Evolutionary conservation across 2,797 vertebrate genomes (phyloP), one percentile per base, ranked within the genome.

Genomic region (Sylvilagus floridanus): DNA sequence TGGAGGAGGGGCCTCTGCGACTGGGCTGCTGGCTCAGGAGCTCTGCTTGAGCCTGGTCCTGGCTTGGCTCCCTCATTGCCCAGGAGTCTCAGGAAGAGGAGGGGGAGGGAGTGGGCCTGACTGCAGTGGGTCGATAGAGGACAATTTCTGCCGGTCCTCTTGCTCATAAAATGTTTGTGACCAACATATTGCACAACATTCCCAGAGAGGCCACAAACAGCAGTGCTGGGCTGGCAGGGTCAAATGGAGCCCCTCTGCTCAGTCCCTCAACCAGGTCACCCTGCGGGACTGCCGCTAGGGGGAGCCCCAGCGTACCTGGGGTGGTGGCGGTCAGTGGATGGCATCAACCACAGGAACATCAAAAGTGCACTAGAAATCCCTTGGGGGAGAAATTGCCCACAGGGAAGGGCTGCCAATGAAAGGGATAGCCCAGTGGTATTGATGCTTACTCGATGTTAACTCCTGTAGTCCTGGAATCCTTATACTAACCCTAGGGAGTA

Each of bases 141-240:
- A 82, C 96, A 97, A 97, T 97, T 97, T 97, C 94, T 96, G 91
- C 81, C 88, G 96, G 88, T 97, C 93, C 85, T 96, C 93, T 93
- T 22, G 76, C 96, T 93, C 96, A 89, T 97, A 96, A 97, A 97
- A 96, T 96, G 95, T 97, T 97, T 97, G 97, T 95, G 88, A 90
- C 86, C 94, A 71, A 79, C 91, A 92, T 95, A 93, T 92, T 96
- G 96, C 75, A 96, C 50, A 73, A 93, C 94, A 96, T 95, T 97
- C 97, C 97, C 97, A 96, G 91, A 95, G 97, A 93, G 96, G 83
- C 97, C 95, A 90, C 96, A 97, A 97, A 97, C 92, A 81, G 92
- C 88, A 79, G 79, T 30, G 79, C 92, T 93, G 79, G 94, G 50
- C 88, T 62, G 63, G 88, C 47, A 54, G 94, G 91, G 97, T 96